Base-by-base conservation (phyloP, 2,888 invertebrate species). In the Chrysodeixis includens region DNA sequence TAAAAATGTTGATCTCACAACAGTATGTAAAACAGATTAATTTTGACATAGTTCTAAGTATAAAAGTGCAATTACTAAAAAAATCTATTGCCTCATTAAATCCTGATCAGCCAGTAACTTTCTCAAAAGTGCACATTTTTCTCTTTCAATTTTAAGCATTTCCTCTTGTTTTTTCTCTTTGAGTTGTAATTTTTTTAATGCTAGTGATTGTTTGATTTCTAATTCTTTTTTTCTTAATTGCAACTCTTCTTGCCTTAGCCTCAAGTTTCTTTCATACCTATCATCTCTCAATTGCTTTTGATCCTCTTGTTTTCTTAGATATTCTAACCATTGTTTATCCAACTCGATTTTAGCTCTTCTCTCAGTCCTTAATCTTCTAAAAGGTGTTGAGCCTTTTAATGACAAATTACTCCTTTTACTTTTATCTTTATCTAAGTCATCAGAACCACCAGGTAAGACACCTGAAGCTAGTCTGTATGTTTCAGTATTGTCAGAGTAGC, bases 271-370 rank as follows among this genome's bases (percentile, higher is more conserved):
- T 83, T 91, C 90, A 74, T 83, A 87, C 68, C 90, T 86, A 69
- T 92, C 88, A 82, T 90, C 90, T 77, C 90, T 82, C 58, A 86
- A 73, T 71, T 84, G 83, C 66, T 84, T 88, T 71, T 89, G 89
- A 71, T 89, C 88, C 66, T 91, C 91, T 79, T 92, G 91, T 71
- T 88, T 85, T 66, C 82, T 87, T 73, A 92, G 82, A 76, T 91
- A 92, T 56, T 91, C 90, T 71, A 90, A 83, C 91, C 91, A 92
- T 74, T 90, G 91, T 74, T 89, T 91, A 72, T 91, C 91, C 76
- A 92, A 76, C 76, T 92, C 91, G 62, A 90, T 83, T 83, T 91
- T 92, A 40, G 90, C 86, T 82, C 88, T 88, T 32, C 88, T 83
- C 76, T 91, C 91, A 61, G 87, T 85, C 67, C 89, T 82, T 68